These are phyloP conservation scores for Monomorium pharaonis DNA, from an alignment of 1,140 invertebrate species.

Conservation along the genomic window DNA sequence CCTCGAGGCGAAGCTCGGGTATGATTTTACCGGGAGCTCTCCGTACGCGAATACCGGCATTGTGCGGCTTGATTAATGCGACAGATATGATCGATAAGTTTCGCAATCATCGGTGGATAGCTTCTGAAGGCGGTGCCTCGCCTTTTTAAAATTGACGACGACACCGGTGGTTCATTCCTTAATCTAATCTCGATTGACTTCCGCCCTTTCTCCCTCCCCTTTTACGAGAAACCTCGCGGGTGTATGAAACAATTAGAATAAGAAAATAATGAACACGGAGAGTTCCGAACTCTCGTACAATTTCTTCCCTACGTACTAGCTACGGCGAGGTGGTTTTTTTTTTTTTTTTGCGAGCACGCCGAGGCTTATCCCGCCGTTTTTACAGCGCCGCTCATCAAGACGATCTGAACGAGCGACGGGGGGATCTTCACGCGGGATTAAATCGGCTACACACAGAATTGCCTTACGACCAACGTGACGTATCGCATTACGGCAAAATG, in stretches of 20 bases:
- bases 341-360: neutral
- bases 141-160: constrained; percentile 1
- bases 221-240: neutral
- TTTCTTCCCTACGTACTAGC: neutral
- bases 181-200: constrained; percentile 13
- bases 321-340: neutral
- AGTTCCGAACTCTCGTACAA: neutral
- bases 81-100: constrained; percentile 53
- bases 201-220: neutral
- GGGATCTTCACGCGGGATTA: constrained; percentile 59
- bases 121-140: neutral
- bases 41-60: constrained; percentile 5
- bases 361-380: neutral
- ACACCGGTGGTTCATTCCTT: neutral
- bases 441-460: constrained; percentile 63
- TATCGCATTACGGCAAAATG: constrained; percentile 66
- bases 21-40: constrained; percentile 47
- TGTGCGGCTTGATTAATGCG: constrained; percentile 55
- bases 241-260: neutral
- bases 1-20: constrained; percentile 9
- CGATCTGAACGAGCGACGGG: neutral
- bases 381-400: constrained; percentile 16
- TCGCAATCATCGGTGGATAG: constrained; percentile 17
- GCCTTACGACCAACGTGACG: constrained; percentile 49
- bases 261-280: neutral